These are phyloP conservation scores for Clavelina lepadiformis DNA, from an alignment of 23 tunicate genomes.

Conservation along the genomic window DNA sequence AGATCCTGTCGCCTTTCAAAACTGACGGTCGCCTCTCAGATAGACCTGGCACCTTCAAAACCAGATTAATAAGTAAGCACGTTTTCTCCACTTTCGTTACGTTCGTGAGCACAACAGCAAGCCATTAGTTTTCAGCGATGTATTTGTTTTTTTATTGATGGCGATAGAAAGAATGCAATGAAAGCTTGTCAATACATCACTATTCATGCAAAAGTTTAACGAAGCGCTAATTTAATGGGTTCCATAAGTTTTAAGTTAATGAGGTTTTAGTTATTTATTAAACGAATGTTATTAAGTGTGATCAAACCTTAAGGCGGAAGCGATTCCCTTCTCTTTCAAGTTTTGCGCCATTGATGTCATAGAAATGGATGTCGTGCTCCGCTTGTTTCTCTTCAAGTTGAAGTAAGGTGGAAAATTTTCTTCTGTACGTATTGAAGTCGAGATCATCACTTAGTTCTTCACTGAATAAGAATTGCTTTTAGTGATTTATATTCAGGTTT, in stretches of 20 bases:
- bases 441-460: slow-evolving; percentile 1
- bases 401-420: slow-evolving; percentile 37
- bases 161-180: too few species aligned
- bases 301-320: slow-evolving; percentile 33
- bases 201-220: too few species aligned
- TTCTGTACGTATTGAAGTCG: slow-evolving; percentile 13
- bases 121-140: too few species aligned
- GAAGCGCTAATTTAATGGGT: too few species aligned
- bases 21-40: slow-evolving; percentile 66
- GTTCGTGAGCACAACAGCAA: too few species aligned
- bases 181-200: too few species aligned
- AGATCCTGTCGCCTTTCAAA: slow-evolving; percentile 37
- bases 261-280: too few species aligned
- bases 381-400: slow-evolving; percentile 56
- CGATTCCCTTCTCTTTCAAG: slow-evolving; percentile 19
- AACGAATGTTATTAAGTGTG: too few species aligned
- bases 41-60: slow-evolving; percentile 48
- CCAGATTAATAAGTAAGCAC: neutral
- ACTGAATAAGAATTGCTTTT: too few species aligned
- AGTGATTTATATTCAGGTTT: too few species aligned
- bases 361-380: slow-evolving; percentile 32
- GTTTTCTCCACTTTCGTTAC: neutral
- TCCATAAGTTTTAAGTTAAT: too few species aligned
- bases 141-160: too few species aligned
- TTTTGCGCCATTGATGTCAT: slow-evolving; percentile 30